These are phyloP conservation scores for Entomyzon cyanotis DNA, from an alignment of 2,113 vertebrate species.

Conservation along the genomic window DNA sequence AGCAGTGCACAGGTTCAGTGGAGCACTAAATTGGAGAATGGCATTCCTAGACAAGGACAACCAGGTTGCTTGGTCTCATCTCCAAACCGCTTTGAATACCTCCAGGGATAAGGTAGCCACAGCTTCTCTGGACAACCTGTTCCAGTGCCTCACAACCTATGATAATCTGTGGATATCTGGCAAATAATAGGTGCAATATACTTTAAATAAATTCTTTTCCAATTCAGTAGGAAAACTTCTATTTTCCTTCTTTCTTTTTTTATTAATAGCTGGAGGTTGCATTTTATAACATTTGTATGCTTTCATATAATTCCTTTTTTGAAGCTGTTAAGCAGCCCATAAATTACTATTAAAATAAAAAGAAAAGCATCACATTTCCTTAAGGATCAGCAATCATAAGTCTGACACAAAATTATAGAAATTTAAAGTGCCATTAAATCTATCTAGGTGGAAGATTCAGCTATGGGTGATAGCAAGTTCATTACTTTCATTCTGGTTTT, in stretches of 20 bases:
- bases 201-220: background rate
- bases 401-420: background rate
- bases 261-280: background rate
- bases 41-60: background rate
- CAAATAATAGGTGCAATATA: background rate
- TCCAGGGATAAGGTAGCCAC: background rate
- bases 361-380: background rate
- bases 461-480: background rate
- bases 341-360: background rate
- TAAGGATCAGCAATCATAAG: background rate
- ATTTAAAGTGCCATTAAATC: background rate
- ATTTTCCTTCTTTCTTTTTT: background rate
- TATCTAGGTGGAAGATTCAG: background rate
- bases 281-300: background rate
- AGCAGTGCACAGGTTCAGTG: background rate
- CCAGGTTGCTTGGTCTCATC: background rate
- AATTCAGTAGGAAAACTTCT: background rate
- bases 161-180: background rate
- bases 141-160: background rate
- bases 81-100: background rate
- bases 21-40: background rate
- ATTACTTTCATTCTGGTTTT: background rate
- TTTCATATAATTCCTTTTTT: background rate
- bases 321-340: background rate
- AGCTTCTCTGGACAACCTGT: background rate